Conservation (phyloP, 2,888 invertebrate genomes). For the Peribatodes rhomboidaria region DNA sequence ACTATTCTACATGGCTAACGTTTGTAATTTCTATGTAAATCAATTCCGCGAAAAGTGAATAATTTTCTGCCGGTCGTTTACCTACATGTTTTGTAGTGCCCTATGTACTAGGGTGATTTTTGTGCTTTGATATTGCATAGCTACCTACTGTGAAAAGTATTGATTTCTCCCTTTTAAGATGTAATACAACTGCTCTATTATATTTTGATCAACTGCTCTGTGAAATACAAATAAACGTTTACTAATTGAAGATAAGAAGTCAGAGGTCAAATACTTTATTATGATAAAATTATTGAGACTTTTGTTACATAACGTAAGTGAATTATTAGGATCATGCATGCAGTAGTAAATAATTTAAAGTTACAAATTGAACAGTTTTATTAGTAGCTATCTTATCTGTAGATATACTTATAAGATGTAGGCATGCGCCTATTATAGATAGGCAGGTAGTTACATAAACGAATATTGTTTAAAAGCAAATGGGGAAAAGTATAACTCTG, state of each 20-base stretch:
- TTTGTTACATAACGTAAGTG: constrained; percentile 37
- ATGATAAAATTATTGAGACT: constrained; percentile 42
- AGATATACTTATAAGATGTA: too few relatives aligned
- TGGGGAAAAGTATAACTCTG: too few relatives aligned
- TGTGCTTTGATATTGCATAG: neutral
- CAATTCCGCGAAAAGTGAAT: neutral
- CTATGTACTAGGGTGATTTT: neutral
- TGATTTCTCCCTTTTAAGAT: constrained; percentile 10
- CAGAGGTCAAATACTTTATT: constrained; percentile 44
- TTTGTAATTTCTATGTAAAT: neutral
- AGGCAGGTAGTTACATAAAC: too few relatives aligned
- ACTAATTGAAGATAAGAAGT: constrained; percentile 47
- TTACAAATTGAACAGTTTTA: too few relatives aligned
- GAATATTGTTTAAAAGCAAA: too few relatives aligned
- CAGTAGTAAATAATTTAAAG: too few relatives aligned
- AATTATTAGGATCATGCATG: neutral
- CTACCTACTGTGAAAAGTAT: constrained; percentile 22
- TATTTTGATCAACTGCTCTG: constrained; percentile 15
- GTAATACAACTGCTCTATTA: neutral
- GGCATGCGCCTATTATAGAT: too few relatives aligned
- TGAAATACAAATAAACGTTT: constrained; percentile 25
- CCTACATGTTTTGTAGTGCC: neutral
- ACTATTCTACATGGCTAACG: neutral
- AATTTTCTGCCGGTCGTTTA: neutral
- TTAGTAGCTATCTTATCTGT: too few relatives aligned